Evolutionary conservation across 2,888 invertebrate species (phyloP).

Genomic region (Conchocele bisecta): DNA sequence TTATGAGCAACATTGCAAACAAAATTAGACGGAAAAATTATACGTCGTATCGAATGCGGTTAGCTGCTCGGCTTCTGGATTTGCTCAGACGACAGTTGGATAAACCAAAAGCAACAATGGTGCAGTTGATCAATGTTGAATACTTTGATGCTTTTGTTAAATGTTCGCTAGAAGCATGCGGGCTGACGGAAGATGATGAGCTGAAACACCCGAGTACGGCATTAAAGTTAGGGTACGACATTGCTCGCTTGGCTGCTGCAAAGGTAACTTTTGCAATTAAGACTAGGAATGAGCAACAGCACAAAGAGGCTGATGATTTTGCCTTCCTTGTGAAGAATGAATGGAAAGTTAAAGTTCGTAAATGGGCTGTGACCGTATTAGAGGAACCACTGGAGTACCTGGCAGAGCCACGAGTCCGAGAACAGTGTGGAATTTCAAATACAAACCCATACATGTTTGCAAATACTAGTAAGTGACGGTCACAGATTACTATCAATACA

Average conservation of each 20-base stretch:
- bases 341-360: constrained; percentile 25
- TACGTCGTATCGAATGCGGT: background rate
- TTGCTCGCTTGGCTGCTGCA: constrained; percentile 12
- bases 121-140: too few species aligned
- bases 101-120: background rate
- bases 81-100: background rate
- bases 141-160: constrained; percentile 28
- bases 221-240: constrained; percentile 25
- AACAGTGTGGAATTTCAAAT: constrained; percentile 20
- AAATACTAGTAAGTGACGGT: constrained; percentile 23
- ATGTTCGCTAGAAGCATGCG: constrained; percentile 20
- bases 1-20: constrained; percentile 15
- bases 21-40: constrained; percentile 8
- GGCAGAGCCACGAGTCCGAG: constrained; percentile 6
- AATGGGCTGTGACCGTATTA: too few species aligned
- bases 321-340: background rate
- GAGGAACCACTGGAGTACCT: constrained; percentile 18
- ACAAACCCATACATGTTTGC: constrained; percentile 38
- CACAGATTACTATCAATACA: background rate
- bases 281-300: constrained; percentile 6
- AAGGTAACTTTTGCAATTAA: constrained; percentile 13
- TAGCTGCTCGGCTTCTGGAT: background rate
- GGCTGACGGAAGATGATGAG: constrained; percentile 20
- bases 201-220: constrained; percentile 26
- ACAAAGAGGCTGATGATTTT: constrained; percentile 30